Evolutionary conservation across 2,888 invertebrate species (phyloP).

Genomic region (Hirtodrosophila alboralis): DNA sequence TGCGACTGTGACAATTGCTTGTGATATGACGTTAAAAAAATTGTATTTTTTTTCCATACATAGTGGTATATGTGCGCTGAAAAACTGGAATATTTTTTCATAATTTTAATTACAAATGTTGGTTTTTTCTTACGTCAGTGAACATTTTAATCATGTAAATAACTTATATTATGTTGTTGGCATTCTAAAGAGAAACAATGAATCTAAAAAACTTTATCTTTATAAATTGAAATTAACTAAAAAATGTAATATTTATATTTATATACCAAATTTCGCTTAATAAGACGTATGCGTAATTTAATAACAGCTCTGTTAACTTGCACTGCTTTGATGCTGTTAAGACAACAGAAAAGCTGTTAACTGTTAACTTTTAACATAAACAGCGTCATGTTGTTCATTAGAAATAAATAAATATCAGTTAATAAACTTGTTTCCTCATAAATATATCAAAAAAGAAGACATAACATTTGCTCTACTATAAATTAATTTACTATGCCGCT

Average conservation of each 20-base stretch:
- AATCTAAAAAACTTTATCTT: too few species aligned
- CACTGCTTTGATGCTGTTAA: slow-evolving; percentile 31
- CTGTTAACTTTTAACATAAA: slow-evolving; percentile 1
- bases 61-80: neutral
- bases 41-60: neutral
- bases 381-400: slow-evolving; percentile 4
- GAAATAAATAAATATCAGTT: slow-evolving; percentile 28
- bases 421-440: slow-evolving; percentile 18
- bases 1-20: slow-evolving; percentile 53
- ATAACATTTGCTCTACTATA: slow-evolving; percentile 1
- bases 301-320: slow-evolving; percentile 4
- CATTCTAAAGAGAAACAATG: too few species aligned
- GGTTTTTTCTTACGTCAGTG: neutral
- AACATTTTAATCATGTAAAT: too few species aligned
- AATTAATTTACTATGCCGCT: slow-evolving; percentile 2
- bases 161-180: too few species aligned
- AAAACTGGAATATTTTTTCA: slow-evolving; percentile 1
- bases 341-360: slow-evolving; percentile 25
- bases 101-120: slow-evolving; percentile 21
- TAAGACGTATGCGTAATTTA: slow-evolving; percentile 25
- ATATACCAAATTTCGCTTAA: too few species aligned
- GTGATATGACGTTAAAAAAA: slow-evolving; percentile 36
- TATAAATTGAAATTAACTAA: too few species aligned
- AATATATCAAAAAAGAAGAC: slow-evolving; percentile 8
- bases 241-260: too few species aligned